phyloP scores from a whole-genome alignment of 1,140 invertebrate genomes.

The Aphis gossypii region DNA sequence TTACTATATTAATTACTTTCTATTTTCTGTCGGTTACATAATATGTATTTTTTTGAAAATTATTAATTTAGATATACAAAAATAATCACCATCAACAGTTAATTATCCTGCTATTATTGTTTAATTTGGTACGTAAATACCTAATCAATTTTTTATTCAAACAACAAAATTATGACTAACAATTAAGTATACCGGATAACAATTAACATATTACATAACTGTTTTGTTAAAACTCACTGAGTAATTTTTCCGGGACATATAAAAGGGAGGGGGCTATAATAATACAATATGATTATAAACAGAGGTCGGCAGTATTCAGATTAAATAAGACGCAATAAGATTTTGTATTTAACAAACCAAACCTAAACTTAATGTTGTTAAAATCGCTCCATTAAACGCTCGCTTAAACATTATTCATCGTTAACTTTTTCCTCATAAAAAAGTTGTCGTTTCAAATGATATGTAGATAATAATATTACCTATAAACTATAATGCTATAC shows the following conservation, averaged over 20 bases:
- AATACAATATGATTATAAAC: not conserved
- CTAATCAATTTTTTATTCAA: not conserved
- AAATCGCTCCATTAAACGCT: not conserved
- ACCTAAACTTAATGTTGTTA: not conserved
- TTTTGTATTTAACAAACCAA: not conserved
- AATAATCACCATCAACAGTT: not conserved
- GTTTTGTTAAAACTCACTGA: not conserved
- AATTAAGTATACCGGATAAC: not conserved
- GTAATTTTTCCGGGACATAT: not conserved
- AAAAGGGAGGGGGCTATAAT: no score
- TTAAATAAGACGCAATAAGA: not conserved
- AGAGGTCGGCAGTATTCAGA: not conserved
- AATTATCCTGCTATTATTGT: not conserved
- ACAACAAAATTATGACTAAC: not conserved
- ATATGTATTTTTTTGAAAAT: not conserved
- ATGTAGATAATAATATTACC: not conserved
- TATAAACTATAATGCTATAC: not conserved
- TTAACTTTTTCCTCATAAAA: not conserved
- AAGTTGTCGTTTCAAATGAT: not conserved
- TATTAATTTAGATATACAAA: not conserved
- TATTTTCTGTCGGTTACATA: not conserved
- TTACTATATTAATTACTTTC: not conserved
- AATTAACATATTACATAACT: not conserved
- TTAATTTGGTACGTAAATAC: not conserved
- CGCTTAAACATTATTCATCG: not conserved